Conservation (phyloP, 2,113 vertebrate genomes). For the Chionodraco myersi region DNA sequence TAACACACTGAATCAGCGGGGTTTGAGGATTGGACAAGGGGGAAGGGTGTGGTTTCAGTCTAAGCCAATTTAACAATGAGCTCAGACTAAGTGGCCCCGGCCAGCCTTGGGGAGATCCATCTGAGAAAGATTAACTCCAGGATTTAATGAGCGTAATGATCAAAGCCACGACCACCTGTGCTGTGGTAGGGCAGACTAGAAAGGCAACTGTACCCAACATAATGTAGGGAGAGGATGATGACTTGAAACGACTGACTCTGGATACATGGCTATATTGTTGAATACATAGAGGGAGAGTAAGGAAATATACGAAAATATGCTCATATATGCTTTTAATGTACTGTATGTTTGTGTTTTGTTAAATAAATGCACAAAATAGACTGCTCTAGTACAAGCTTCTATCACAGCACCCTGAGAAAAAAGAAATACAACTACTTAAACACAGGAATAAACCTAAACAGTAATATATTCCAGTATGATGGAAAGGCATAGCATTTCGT, state of each 20-base stretch:
- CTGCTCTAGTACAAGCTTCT: constrained; percentile 81
- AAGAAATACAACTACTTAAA: constrained; percentile 78
- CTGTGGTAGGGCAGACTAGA: constrained; percentile 74
- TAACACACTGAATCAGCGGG: constrained; percentile 64
- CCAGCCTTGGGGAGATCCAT: constrained; percentile 78
- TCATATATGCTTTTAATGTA: constrained; percentile 75
- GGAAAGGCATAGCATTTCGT: constrained; percentile 85
- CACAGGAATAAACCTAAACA: constrained; percentile 75
- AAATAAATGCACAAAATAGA: constrained; percentile 85
- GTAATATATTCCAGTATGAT: constrained; percentile 85
- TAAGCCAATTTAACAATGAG: constrained; percentile 80
- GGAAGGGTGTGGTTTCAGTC: constrained; percentile 74
- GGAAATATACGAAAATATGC: constrained; percentile 80
- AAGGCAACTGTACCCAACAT: constrained; percentile 81
- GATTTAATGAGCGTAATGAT: constrained; percentile 81
- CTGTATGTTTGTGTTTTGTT: constrained; percentile 73
- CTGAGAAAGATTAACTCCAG: constrained; percentile 82
- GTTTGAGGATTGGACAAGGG: constrained; percentile 52
- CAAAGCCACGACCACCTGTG: constrained; percentile 84
- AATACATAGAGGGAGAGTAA: constrained; percentile 81
- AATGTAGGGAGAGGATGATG: constrained; percentile 58
- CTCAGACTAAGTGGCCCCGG: constrained; percentile 76
- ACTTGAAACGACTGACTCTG: constrained; percentile 67
- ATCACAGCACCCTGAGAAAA: constrained; percentile 88
- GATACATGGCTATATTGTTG: constrained; percentile 77